Evolutionary conservation across 1,140 invertebrate genomes (phyloP).

Genomic region (Aphelenchoides fujianensis): DNA sequence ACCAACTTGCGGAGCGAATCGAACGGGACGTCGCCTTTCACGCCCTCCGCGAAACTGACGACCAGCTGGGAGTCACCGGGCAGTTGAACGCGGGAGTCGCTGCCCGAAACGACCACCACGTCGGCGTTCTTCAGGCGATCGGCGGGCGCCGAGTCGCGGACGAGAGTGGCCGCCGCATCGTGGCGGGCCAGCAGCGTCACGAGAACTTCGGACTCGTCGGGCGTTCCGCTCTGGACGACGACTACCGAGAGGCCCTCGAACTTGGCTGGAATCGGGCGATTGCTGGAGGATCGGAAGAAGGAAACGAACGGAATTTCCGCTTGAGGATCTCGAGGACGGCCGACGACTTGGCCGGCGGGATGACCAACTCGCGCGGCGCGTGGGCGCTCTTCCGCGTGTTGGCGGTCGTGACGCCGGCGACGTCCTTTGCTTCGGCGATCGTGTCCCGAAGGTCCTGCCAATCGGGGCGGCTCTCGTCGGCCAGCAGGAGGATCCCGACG

Average conservation of each 20-base stretch:
- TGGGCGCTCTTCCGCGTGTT: background rate
- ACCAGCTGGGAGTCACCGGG: background rate
- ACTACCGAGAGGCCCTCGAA: background rate
- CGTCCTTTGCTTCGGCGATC: background rate
- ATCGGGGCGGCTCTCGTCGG: background rate
- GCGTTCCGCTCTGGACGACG: background rate
- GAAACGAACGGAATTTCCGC: background rate
- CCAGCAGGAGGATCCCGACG: background rate
- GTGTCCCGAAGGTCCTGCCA: background rate
- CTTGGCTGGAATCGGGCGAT: background rate
- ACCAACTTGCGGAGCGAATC: background rate
- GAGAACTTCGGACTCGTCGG: background rate
- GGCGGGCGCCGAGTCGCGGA: background rate
- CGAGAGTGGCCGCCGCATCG: background rate
- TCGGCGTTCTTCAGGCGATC: background rate
- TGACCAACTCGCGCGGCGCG: background rate
- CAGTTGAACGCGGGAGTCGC: background rate
- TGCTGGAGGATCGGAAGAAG: background rate
- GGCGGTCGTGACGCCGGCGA: background rate
- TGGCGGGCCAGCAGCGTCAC: background rate
- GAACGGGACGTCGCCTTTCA: background rate
- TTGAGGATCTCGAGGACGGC: conserved; percentile 1
- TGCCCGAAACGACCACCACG: background rate
- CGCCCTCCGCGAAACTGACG: background rate
- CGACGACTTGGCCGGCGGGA: background rate